Percentiles rank a stretch among this genome's conserved stretches.
Evolutionary conservation across 2,888 invertebrate genomes (phyloP).

Genomic region (Spisula solida): DNA sequence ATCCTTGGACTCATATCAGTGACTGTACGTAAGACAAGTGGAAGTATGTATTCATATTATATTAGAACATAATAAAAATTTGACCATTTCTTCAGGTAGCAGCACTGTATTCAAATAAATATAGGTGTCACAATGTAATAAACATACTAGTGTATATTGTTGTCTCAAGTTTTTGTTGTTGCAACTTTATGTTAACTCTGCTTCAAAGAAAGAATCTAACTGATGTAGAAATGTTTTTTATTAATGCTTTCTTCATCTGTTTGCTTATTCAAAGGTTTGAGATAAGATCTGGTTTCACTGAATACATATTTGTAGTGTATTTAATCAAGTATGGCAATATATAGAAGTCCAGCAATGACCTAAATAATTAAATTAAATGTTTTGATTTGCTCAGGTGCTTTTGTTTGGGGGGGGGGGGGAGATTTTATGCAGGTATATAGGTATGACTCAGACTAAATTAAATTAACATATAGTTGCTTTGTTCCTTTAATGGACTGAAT

Average conservation of each 20-base stretch:
- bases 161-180: no score
- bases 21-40: no score
- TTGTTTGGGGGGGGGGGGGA: background rate
- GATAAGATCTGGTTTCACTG: slow-evolving; percentile 17
- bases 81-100: background rate
- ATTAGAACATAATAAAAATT: background rate
- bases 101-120: background rate
- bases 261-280: background rate
- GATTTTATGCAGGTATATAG: background rate
- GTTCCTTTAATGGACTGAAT: background rate
- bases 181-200: no score
- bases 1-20: no score
- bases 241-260: background rate
- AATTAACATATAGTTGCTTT: background rate
- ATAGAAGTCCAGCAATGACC: background rate
- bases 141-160: no score
- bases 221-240: background rate
- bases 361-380: slow-evolving; percentile 12
- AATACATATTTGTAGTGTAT: slow-evolving; percentile 8
- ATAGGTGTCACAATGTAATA: no score
- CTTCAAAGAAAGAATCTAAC: no score
- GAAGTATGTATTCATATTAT: no score
- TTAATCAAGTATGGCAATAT: background rate
- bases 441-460: slow-evolving; percentile 4
- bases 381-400: background rate